A percentile compares a stretch with the other conserved stretches of the same genome.
Conservation (phyloP, 2,113 vertebrate genomes). For the Clarias magur region DNA sequence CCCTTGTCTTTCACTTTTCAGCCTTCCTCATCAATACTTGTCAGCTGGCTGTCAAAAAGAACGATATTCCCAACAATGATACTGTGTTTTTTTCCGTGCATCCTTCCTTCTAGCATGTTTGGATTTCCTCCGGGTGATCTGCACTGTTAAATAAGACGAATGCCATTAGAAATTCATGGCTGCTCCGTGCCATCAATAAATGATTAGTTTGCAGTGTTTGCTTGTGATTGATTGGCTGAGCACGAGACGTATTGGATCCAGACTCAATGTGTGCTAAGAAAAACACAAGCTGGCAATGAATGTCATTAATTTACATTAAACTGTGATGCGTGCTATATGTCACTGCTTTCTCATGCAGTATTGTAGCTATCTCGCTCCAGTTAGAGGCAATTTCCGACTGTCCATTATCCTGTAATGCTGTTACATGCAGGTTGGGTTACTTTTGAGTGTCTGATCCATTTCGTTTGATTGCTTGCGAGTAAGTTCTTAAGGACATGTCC, state of each 20-base stretch:
- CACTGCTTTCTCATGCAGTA: constrained; percentile 13
- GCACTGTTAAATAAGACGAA: constrained; percentile 61
- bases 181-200: constrained; percentile 62
- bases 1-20: constrained; percentile 42
- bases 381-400: constrained; percentile 27
- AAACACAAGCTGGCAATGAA: constrained; percentile 25
- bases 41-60: constrained; percentile 55
- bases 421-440: constrained; percentile 15
- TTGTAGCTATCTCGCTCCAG: constrained; percentile 16
- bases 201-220: constrained; percentile 60
- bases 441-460: constrained; percentile 11
- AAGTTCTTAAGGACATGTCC: background rate
- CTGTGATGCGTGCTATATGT: constrained; percentile 20
- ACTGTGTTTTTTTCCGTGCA: constrained; percentile 29
- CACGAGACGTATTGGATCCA: constrained; percentile 56
- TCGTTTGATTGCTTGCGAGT: background rate
- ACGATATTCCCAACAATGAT: constrained; percentile 55
- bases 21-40: constrained; percentile 53
- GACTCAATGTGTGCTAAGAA: constrained; percentile 51
- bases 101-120: constrained; percentile 53
- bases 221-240: constrained; percentile 61
- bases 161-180: constrained; percentile 58
- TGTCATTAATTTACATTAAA: constrained; percentile 44
- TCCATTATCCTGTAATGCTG: constrained; percentile 11
- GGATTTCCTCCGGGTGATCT: constrained; percentile 63